These are phyloP conservation scores for Tholera decimalis DNA, from an alignment of 2,888 invertebrate species.

Conservation along the genomic window DNA sequence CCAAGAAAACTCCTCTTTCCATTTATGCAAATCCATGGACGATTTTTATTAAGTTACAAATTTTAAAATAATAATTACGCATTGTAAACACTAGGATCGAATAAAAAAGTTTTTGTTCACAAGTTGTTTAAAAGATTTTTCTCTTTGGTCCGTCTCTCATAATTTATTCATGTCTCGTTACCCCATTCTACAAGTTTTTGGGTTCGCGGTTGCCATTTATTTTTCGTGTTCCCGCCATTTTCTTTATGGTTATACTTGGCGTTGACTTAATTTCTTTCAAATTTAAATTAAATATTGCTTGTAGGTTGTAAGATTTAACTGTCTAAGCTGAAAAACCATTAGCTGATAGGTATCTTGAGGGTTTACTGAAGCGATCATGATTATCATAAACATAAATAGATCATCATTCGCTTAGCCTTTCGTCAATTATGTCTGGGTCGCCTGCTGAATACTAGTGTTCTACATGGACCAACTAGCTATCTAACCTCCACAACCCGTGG, in stretches of 20 bases:
- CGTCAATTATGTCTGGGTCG: too few species aligned
- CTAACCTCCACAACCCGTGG: too few species aligned
- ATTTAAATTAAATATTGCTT: constrained; percentile 18
- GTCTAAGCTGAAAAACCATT: neutral
- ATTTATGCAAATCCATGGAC: constrained; percentile 52
- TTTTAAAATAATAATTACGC: constrained; percentile 64
- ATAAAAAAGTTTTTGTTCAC: constrained; percentile 63
- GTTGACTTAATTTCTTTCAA: constrained; percentile 44
- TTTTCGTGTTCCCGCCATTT: constrained; percentile 51
- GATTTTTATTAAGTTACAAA: constrained; percentile 59
- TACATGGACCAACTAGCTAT: too few species aligned
- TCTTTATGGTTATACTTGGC: constrained; percentile 38
- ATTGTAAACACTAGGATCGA: constrained; percentile 64
- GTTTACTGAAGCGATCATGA: too few species aligned
- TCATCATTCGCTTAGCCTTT: too few species aligned
- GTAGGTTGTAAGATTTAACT: neutral
- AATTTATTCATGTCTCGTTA: constrained; percentile 76
- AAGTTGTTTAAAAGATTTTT: constrained; percentile 68
- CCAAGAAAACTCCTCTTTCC: constrained; percentile 17
- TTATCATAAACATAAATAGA: too few species aligned
- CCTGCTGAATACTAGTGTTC: too few species aligned
- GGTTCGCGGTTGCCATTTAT: constrained; percentile 56
- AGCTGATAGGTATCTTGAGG: too few species aligned
- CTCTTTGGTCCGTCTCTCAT: constrained; percentile 66
- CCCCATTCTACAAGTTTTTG: constrained; percentile 64